Conservation (phyloP, 2,888 invertebrate species). For the Mythimna loreyi region DNA sequence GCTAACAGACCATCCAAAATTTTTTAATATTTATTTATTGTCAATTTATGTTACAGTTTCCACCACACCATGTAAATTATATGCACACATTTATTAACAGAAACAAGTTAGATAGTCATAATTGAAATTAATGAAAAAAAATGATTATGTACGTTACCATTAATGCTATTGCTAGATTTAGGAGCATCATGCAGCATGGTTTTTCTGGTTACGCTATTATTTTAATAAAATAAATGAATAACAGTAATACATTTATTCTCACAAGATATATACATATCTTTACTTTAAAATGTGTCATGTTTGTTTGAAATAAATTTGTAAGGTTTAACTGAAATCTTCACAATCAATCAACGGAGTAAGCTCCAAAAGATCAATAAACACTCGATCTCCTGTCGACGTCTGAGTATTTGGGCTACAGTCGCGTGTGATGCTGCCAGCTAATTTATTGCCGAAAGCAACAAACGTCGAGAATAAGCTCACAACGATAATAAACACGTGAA, state of each 20-base stretch:
- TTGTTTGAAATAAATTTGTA: constrained; percentile 17
- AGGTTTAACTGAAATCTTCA: constrained; percentile 4
- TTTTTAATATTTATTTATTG: neutral
- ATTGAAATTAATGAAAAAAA: too few relatives aligned
- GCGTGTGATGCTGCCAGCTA: constrained; percentile 27
- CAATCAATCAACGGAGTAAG: constrained; percentile 25
- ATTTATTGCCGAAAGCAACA: constrained; percentile 56
- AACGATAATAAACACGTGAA: constrained; percentile 60
- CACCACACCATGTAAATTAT: too few relatives aligned
- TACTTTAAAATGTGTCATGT: neutral
- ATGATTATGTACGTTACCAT: too few relatives aligned
- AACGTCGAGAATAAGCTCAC: constrained; percentile 54
- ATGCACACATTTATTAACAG: too few relatives aligned
- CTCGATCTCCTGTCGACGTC: constrained; percentile 13
- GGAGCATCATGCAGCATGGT: neutral
- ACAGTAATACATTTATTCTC: too few relatives aligned
- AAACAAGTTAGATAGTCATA: too few relatives aligned
- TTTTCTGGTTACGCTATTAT: too few relatives aligned
- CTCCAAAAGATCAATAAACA: constrained; percentile 30
- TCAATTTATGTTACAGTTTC: too few relatives aligned
- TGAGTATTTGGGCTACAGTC: constrained; percentile 32
- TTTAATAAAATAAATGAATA: too few relatives aligned
- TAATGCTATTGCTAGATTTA: neutral
- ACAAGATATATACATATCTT: neutral
- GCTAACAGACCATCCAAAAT: neutral